These are phyloP conservation scores for Simalia tracyae DNA, from an alignment of 2,797 vertebrate species.

Conservation along the genomic window DNA sequence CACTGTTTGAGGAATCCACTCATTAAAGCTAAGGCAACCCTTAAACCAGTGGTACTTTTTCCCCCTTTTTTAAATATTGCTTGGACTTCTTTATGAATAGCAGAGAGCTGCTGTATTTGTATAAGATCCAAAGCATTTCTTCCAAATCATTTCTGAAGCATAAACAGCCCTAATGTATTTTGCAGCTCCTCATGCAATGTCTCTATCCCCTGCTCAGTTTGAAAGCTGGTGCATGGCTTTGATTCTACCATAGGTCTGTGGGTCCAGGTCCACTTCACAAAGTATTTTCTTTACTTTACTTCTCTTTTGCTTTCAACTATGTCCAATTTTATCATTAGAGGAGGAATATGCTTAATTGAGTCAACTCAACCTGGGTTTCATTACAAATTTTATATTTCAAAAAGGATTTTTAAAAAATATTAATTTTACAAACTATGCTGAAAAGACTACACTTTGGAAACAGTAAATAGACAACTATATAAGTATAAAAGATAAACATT, in stretches of 20 bases:
- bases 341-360: not conserved
- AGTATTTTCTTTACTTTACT: not conserved
- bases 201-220: not conserved
- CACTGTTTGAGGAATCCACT: not conserved
- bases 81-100: not conserved
- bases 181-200: too few species aligned
- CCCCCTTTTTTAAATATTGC: not conserved
- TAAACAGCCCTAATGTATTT: not conserved
- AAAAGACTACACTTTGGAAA: not conserved
- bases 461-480: not conserved
- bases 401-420: not conserved
- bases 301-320: not conserved
- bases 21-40: not conserved
- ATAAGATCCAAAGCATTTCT: not conserved
- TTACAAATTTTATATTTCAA: not conserved
- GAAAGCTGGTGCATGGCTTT: not conserved
- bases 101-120: not conserved
- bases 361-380: not conserved
- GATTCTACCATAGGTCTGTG: not conserved
- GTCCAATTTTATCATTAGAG: not conserved
- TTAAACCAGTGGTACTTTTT: not conserved
- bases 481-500: not conserved
- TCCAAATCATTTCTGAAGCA: not conserved
- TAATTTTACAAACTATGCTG: not conserved
- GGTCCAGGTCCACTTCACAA: not conserved